Evolutionary conservation across 2,797 vertebrate genomes (phyloP), one percentile per base, ranked within the genome.

Genomic region (Pristis pectinata): DNA sequence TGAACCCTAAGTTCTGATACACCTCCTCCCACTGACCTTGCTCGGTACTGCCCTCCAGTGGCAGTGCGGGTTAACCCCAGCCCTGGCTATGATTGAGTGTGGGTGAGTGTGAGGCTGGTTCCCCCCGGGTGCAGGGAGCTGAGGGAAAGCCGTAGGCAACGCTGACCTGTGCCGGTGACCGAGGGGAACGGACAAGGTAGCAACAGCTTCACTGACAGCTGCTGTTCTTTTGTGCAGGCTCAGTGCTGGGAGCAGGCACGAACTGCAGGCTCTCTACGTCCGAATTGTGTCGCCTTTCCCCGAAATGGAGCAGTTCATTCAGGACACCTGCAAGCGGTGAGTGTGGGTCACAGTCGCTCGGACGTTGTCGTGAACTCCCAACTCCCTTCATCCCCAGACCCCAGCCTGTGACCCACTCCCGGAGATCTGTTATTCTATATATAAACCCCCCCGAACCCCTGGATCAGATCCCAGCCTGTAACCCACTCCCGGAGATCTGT

Each of bases 221-320:
- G 22, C 19, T 72, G 70, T 72, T n/a, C 95, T 77, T 95, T 85
- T 94, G 82, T 34, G 94, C 96, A 99, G 99, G 96, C 97, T 95
- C 0, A 96, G 95, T 95, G 98, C 98, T 0, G 97, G 96, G 0
- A 95, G 95, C 83, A 97, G 96, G 96, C 97, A 98, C 94, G 97
- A 96, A 95, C 96, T 99, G 95, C 98, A 98, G 96, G 98, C 98
- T 94, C 97, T 99, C 56, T 98, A 99, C 95, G 98, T 99, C 95
- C 98, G 98, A 6, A 97, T 96, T 0, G 95, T 98, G 64, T 98
- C 98, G 1, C 97, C 99, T 0, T 99, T 99, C 95, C 98, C 98
- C 0, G 99, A 99, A 96, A 98, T 99, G 98, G 99, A 99, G 95
- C 97, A 98, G 95, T 99, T 99, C 96, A 98, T 99, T n/a, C 97